Conservation (phyloP, 2,113 vertebrate genomes). For the Sinocyclocheilus maitianheensis region DNA sequence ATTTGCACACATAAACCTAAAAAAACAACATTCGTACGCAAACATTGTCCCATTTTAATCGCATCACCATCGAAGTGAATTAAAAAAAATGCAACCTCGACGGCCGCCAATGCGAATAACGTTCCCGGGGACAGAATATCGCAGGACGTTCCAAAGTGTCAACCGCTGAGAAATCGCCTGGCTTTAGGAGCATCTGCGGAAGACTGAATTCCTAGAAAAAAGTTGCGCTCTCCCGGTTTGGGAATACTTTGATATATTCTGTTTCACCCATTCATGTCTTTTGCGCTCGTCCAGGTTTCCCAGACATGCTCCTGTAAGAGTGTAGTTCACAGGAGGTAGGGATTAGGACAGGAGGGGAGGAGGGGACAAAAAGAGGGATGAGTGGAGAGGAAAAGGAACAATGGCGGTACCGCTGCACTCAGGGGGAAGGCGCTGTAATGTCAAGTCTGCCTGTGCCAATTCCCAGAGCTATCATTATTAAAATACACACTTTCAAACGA, state of each 20-base stretch:
- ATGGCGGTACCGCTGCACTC: constrained; percentile 70
- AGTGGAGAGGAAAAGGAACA: constrained; percentile 69
- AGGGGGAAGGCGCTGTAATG: constrained; percentile 67
- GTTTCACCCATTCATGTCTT: constrained; percentile 52
- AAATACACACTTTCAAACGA: constrained; percentile 83
- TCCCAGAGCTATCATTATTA: constrained; percentile 85
- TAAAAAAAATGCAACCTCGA: not conserved
- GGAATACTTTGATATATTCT: constrained; percentile 62
- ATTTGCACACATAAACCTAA: constrained; percentile 16
- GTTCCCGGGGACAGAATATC: constrained; percentile 1
- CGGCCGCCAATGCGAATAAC: not conserved
- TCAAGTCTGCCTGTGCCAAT: constrained; percentile 69
- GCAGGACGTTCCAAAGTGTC: constrained; percentile 22
- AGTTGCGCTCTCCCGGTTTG: constrained; percentile 10
- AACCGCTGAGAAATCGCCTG: constrained; percentile 21
- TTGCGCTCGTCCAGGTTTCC: constrained; percentile 65
- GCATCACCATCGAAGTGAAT: not conserved
- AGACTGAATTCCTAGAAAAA: constrained; percentile 13
- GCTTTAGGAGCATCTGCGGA: constrained; percentile 36
- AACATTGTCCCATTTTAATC: not conserved
- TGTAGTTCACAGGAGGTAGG: constrained; percentile 67
- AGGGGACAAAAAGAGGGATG: not conserved
- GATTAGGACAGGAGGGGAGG: constrained; percentile 60
- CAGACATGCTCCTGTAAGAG: constrained; percentile 67
- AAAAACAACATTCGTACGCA: not conserved